Conservation (phyloP, 2,797 vertebrate species). For the Dicrostonyx torquatus region DNA sequence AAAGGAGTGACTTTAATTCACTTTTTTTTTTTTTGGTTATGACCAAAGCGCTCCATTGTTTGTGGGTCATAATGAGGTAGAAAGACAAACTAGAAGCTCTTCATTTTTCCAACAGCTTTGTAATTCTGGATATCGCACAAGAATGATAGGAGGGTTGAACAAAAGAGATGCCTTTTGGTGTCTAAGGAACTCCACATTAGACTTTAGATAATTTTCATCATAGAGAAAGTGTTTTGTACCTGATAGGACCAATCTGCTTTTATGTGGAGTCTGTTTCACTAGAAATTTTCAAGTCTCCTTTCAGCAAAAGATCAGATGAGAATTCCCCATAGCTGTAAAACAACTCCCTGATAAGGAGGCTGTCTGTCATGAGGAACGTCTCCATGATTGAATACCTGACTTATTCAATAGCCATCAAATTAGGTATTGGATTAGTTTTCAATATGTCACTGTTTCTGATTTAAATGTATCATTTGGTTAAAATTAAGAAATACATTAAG, state of each 20-base stretch:
- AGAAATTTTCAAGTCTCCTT: background rate
- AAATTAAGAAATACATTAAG: background rate
- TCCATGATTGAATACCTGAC: background rate
- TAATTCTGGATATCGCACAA: background rate
- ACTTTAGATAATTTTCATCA: background rate
- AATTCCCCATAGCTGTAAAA: background rate
- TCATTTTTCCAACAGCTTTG: background rate
- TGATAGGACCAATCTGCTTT: background rate
- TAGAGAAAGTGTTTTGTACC: background rate
- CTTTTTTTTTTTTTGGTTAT: background rate
- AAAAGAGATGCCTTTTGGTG: background rate
- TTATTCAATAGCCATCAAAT: background rate
- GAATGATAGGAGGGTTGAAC: background rate
- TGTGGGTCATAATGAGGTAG: background rate
- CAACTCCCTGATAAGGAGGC: background rate
- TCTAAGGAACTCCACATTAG: background rate
- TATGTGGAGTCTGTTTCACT: background rate
- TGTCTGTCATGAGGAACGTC: background rate
- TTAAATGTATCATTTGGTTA: background rate
- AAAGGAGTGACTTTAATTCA: background rate
- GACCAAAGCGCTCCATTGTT: background rate
- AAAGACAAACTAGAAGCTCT: background rate
- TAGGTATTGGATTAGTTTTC: background rate
- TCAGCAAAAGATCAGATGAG: background rate
- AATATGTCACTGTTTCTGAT: background rate